Evolutionary conservation across 2,113 vertebrate species (phyloP).

Genomic region (Anser cygnoides): DNA sequence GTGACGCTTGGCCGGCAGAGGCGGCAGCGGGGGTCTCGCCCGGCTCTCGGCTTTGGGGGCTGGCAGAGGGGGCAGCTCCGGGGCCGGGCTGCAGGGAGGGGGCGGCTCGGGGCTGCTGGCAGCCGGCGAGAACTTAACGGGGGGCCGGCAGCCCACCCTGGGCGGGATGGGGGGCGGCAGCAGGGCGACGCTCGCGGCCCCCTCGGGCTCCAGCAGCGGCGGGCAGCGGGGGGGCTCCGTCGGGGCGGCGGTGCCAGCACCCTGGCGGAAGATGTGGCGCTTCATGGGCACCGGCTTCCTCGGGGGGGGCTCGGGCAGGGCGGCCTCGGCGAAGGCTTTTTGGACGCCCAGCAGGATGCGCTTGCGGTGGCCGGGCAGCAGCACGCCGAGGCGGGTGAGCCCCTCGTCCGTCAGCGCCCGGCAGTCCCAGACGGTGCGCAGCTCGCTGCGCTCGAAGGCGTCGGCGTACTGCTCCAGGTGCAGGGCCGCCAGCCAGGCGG

Average conservation of each 20-base stretch:
- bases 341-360: conserved; percentile 87
- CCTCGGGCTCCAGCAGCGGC: background rate
- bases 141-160: conserved; percentile 80
- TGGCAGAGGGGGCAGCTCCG: background rate
- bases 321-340: conserved; percentile 64
- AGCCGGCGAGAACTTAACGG: conserved; percentile 57
- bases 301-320: background rate
- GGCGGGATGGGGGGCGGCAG: conserved; percentile 87
- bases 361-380: conserved; percentile 86
- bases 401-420: conserved; percentile 72
- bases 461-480: conserved; percentile 88
- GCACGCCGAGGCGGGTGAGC: conserved; percentile 82
- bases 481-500: conserved; percentile 83
- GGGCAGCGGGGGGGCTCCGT: fast-evolving
- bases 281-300: conserved; percentile 80
- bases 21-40: too few relatives aligned
- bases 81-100: background rate
- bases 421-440: conserved; percentile 79
- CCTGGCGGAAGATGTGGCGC: conserved; percentile 78
- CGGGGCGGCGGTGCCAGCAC: fast-evolving
- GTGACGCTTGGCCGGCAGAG: too few relatives aligned
- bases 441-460: conserved; percentile 75
- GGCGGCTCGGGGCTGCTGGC: background rate
- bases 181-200: background rate
- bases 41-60: too few relatives aligned